phyloP scores from a whole-genome alignment of 2,797 vertebrate genomes.

The Sebastolobus altivelis region DNA sequence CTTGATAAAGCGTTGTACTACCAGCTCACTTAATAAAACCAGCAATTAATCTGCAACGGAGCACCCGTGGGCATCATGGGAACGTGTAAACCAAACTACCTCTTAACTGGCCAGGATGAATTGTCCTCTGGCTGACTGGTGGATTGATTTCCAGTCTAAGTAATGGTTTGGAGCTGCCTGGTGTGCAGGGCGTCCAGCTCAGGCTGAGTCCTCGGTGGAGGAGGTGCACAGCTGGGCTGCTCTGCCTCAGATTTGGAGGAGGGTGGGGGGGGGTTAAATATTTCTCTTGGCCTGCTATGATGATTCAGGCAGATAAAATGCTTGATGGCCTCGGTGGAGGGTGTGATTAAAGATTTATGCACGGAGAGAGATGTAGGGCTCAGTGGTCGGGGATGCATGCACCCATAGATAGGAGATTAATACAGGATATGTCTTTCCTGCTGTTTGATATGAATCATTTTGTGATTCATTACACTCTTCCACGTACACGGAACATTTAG shows the following conservation, averaged over 20 bases:
- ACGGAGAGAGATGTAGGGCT: constrained; percentile 30
- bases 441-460: constrained; percentile 49
- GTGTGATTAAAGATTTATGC: constrained; percentile 63
- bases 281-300: constrained; percentile 38
- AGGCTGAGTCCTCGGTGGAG: constrained; percentile 1
- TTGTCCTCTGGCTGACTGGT: constrained; percentile 37
- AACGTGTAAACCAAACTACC: constrained; percentile 24
- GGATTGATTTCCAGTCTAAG: constrained; percentile 46
- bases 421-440: constrained; percentile 25
- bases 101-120: constrained; percentile 36
- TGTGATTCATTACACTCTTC: constrained; percentile 29
- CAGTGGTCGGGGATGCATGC: constrained; percentile 30
- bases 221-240: constrained; percentile 11
- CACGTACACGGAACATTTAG: constrained; percentile 44
- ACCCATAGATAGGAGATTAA: constrained; percentile 47
- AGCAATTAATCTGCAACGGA: constrained; percentile 14
- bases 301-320: constrained; percentile 51
- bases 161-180: constrained; percentile 10
- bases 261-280: constrained; percentile 28
- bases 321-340: constrained; percentile 50
- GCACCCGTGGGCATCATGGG: not conserved
- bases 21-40: constrained; percentile 18
- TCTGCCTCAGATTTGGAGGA: constrained; percentile 24
- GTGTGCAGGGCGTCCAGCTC: constrained; percentile 13
- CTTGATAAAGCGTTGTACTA: not conserved